Conservation (phyloP, 2,797 vertebrate genomes). For the Enteromius paludinosus region DNA sequence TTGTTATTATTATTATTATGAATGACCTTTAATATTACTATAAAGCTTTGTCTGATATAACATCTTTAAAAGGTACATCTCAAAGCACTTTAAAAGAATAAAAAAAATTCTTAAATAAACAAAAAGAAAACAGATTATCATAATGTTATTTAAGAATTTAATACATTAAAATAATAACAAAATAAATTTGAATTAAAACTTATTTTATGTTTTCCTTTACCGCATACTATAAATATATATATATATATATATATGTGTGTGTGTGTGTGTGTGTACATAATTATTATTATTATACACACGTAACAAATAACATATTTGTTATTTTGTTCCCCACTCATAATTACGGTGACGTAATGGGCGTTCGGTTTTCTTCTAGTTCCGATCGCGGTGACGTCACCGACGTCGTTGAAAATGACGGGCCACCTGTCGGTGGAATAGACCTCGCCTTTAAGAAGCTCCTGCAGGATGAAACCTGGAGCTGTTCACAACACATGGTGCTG, state of each 20-base stretch:
- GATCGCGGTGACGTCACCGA: conserved; percentile 80
- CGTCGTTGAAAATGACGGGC: conserved; percentile 78
- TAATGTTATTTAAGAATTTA: background rate
- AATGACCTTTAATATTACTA: background rate
- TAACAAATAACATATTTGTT: background rate
- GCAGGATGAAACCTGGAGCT: conserved; percentile 70
- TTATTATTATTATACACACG: background rate
- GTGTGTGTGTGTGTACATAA: no score
- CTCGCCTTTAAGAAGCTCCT: conserved; percentile 83
- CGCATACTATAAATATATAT: background rate
- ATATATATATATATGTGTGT: no score
- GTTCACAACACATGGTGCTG: conserved; percentile 67
- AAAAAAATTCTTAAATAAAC: background rate
- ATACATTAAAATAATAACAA: background rate
- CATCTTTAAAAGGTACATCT: background rate
- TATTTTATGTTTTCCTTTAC: background rate
- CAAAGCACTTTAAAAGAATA: background rate
- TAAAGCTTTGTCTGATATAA: background rate
- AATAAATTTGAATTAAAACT: background rate
- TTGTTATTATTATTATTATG: background rate
- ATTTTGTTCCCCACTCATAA: conserved; percentile 55
- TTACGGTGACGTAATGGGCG: conserved; percentile 80
- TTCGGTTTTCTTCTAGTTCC: conserved; percentile 64
- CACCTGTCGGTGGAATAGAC: conserved; percentile 77
- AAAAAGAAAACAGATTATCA: background rate